phyloP scores from a whole-genome alignment of 2,888 invertebrate species.

The Pinctada fucata region DNA sequence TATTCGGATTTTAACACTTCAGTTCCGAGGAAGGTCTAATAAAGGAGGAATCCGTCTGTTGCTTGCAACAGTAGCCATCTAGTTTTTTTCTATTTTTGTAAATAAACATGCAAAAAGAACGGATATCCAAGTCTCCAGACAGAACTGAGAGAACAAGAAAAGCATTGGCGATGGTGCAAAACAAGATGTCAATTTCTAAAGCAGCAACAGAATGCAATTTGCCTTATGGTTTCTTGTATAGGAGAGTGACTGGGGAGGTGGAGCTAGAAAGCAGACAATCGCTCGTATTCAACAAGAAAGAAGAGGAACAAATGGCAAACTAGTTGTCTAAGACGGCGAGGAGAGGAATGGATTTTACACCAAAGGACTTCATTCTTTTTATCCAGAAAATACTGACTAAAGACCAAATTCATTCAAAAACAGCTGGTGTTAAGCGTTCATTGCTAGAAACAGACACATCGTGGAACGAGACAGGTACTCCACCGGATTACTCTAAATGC shows the following conservation, averaged over 20 bases:
- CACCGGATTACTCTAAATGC: conserved; percentile 22
- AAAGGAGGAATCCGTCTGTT: too few species aligned
- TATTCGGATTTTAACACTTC: too few species aligned
- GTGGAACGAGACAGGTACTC: conserved; percentile 28
- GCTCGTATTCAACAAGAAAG: conserved; percentile 31
- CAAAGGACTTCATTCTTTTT: conserved; percentile 41
- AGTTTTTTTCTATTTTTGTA: too few species aligned
- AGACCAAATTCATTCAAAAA: conserved; percentile 34
- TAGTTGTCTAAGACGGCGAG: conserved; percentile 44
- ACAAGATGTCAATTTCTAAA: conserved; percentile 25
- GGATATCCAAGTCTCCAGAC: conserved; percentile 17
- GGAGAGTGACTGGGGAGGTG: conserved; percentile 36
- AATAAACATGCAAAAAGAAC: not conserved
- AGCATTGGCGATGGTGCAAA: conserved; percentile 20
- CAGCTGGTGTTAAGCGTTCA: conserved; percentile 36
- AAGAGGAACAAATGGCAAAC: conserved; percentile 43
- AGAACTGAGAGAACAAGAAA: conserved; percentile 7
- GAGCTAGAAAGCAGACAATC: conserved; percentile 41
- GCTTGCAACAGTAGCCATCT: too few species aligned
- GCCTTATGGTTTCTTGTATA: conserved; percentile 26
- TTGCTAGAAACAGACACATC: conserved; percentile 37
- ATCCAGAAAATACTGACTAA: conserved; percentile 36
- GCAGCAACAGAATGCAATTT: conserved; percentile 19
- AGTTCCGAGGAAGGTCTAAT: too few species aligned
- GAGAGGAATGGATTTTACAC: conserved; percentile 46